Evolutionary conservation across 2,888 invertebrate species (phyloP), one percentile per base, ranked within the genome.

Genomic region (Platycheirus rosarum): DNA sequence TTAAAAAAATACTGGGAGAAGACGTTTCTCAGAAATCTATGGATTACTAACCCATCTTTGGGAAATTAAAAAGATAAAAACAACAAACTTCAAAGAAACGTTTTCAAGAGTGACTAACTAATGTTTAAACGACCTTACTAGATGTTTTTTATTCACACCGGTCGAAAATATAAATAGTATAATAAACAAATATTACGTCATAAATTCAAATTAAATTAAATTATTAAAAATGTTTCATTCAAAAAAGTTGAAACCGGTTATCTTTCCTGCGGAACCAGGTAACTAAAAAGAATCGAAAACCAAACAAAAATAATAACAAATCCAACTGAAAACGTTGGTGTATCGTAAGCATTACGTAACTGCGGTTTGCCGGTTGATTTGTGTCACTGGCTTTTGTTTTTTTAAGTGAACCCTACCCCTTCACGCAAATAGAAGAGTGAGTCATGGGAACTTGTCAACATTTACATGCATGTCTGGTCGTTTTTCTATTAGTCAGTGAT

Each of bases 341-440:
- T n/a, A 49, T 6, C 16, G 11, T 51, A 11, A 32, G 51, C 6
- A 37, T 55, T 55, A 55, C 53, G 53, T 18, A 37, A 37, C 29
- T n/a, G n/a, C 35, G 37, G 8, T 16, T 70, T 65, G 63, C 49
- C 65, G 70, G 57, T 77, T 65, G 63, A 65, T 65, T 49, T 65
- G 35, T 70, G 70, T 48, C 69, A 46, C 46, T 63, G 32, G 8
- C 29, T n/a, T n/a, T n/a, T n/a, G n/a, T n/a, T n/a, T n/a, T 73
- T 55, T 40, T 13, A 40, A 53, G 37, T 23, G 55, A 65, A 57
- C 29, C 55, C 37, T 65, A 73, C 16, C 46, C 73, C 40, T 26
- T 4, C 16, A 32, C 32, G 51, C 29, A 51, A 51, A 51, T 32
- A 55, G 7, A 32, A 11, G 29, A 6, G 13, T 55, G 53, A 55